A percentile compares a stretch with the other conserved stretches of the same genome.
Conservation (phyloP, 1,140 invertebrate species). For the Drosophila sturtevanti region DNA sequence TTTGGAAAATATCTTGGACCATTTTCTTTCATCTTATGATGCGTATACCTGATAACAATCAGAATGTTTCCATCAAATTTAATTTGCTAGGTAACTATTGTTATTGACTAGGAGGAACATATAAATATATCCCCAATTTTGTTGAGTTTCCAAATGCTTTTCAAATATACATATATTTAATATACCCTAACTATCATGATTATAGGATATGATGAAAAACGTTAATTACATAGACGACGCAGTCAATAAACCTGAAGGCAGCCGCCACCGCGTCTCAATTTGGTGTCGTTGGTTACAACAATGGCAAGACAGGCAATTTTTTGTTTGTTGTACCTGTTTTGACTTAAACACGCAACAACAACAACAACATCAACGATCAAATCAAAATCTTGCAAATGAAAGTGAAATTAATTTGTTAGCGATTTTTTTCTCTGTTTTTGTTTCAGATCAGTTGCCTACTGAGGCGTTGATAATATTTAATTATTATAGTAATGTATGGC, state of each 20-base stretch:
- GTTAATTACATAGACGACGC: slow-evolving; percentile 63
- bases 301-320: slow-evolving; percentile 50
- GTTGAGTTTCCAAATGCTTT: neutral
- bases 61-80: no score
- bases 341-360: slow-evolving; percentile 12
- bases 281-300: slow-evolving; percentile 36
- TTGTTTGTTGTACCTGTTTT: slow-evolving; percentile 19
- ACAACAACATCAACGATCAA: slow-evolving; percentile 29
- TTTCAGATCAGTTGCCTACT: neutral
- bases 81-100: no score
- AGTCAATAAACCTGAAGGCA: slow-evolving; percentile 69
- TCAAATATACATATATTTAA: neutral
- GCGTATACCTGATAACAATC: no score
- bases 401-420: slow-evolving; percentile 72
- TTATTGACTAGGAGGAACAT: no score
- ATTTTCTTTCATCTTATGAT: no score
- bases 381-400: slow-evolving; percentile 57
- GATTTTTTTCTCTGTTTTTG: slow-evolving; percentile 28
- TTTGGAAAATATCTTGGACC: no score
- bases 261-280: slow-evolving; percentile 20
- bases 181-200: neutral
- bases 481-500: neutral
- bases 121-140: no score
- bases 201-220: slow-evolving; percentile 38
- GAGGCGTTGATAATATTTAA: neutral